phyloP scores from a whole-genome alignment of 2,888 invertebrate genomes.

The Steromphala cineraria region DNA sequence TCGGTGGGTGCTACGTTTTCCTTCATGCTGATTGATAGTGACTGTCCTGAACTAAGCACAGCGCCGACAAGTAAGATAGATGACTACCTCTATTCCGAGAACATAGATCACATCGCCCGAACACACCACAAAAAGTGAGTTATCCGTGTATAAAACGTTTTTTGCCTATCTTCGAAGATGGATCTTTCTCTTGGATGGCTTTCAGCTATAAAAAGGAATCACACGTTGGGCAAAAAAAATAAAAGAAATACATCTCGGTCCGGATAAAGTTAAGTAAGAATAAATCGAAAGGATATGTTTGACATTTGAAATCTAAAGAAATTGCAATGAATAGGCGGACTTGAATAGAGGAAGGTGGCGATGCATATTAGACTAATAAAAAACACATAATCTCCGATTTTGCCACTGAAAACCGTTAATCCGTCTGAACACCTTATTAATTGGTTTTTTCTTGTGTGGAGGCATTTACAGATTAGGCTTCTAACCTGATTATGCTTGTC shows the following conservation, averaged over 20 bases:
- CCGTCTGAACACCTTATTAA: constrained; percentile 18
- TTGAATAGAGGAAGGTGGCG: not conserved
- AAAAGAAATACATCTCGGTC: not conserved
- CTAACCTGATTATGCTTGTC: not conserved
- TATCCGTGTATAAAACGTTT: not conserved
- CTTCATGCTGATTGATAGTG: not conserved
- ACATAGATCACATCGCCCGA: constrained; percentile 2
- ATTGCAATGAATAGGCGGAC: not conserved
- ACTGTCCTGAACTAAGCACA: not conserved
- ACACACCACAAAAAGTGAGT: constrained; percentile 1
- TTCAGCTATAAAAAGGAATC: not conserved
- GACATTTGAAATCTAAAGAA: not conserved
- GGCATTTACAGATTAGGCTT: not conserved
- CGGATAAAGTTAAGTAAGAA: not conserved
- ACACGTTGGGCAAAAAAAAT: not conserved
- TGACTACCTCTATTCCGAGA: not conserved
- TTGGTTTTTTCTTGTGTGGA: constrained; percentile 14
- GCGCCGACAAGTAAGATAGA: not conserved
- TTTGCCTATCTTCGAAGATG: not conserved
- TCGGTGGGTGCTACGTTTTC: not conserved
- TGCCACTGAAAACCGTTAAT: not conserved
- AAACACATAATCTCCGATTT: not conserved
- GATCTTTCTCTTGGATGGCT: not conserved
- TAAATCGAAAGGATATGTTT: not conserved
- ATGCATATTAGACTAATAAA: not conserved